Percentiles rank a stretch among this genome's conserved stretches.
These are phyloP conservation scores for Chelon labrosus DNA, from an alignment of 2,797 vertebrate species.

Conservation along the genomic window DNA sequence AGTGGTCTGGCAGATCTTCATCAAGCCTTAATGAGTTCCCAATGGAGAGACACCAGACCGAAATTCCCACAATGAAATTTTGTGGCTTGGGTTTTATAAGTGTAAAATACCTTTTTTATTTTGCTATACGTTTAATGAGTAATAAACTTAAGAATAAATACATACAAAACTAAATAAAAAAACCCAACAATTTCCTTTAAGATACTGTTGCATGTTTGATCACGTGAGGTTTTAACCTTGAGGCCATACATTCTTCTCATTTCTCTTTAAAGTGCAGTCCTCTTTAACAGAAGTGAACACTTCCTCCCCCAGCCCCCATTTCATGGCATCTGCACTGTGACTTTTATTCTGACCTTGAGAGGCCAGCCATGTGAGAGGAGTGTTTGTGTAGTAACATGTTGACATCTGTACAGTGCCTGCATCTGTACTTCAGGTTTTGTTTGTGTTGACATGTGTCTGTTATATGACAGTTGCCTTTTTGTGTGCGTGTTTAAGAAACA, in stretches of 20 bases:
- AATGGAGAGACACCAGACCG: no score
- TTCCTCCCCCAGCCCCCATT: conserved; percentile 9
- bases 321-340: conserved; percentile 34
- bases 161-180: no score
- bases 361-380: conserved; percentile 34
- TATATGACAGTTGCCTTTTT: neutral
- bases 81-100: no score
- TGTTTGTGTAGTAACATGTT: conserved; percentile 29
- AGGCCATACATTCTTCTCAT: conserved; percentile 19
- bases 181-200: no score
- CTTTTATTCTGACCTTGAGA: conserved; percentile 65
- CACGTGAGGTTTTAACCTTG: conserved; percentile 38
- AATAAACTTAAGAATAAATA: no score
- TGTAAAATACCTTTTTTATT: no score
- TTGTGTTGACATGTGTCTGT: neutral
- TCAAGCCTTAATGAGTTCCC: no score
- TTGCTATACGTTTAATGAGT: no score
- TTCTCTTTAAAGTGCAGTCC: conserved; percentile 2
- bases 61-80: no score
- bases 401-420: conserved; percentile 34
- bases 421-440: conserved; percentile 2
- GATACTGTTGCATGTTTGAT: neutral
- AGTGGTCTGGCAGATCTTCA: no score
- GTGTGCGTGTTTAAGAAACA: conserved; percentile 14
- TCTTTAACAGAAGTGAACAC: conserved; percentile 19